Percentiles rank a stretch among this genome's conserved stretches.
Conservation (phyloP, 2,797 vertebrate genomes). For the Erethizon dorsatum region DNA sequence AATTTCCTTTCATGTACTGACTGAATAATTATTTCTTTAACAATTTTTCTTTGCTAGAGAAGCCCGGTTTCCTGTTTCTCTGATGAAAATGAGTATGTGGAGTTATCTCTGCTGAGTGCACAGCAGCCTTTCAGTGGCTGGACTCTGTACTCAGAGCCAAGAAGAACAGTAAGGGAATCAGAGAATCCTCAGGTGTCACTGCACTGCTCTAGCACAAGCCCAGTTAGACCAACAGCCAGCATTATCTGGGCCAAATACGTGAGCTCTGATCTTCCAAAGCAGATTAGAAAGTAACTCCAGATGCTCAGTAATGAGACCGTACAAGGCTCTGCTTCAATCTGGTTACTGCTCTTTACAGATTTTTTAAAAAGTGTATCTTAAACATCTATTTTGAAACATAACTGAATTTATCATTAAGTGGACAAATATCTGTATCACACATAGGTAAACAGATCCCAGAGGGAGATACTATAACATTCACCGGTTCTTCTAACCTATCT, state of each 20-base stretch:
- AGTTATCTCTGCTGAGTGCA: not conserved
- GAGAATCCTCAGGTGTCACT: not conserved
- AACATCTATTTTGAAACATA: not conserved
- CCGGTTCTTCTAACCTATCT: not conserved
- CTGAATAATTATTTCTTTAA: not conserved
- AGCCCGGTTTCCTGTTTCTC: not conserved
- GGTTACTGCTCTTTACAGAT: not conserved
- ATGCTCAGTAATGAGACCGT: not conserved
- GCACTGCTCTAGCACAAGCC: too few relatives aligned
- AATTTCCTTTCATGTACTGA: not conserved
- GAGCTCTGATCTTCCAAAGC: not conserved
- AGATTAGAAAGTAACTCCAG: not conserved
- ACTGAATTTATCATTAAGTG: not conserved
- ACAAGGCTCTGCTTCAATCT: not conserved
- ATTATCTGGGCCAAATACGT: not conserved
- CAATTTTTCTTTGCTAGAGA: not conserved
- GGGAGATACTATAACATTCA: not conserved
- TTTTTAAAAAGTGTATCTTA: not conserved
- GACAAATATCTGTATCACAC: not conserved
- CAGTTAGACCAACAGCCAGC: not conserved
- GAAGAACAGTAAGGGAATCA: not conserved
- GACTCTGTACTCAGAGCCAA: not conserved
- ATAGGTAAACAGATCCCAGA: not conserved
- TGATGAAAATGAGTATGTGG: not conserved
- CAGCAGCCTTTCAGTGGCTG: not conserved